Percentiles rank a stretch among this genome's conserved stretches.
These are phyloP conservation scores for Trichacis sp. DNA, from an alignment of 2,888 invertebrate species.

Conservation along the genomic window DNA sequence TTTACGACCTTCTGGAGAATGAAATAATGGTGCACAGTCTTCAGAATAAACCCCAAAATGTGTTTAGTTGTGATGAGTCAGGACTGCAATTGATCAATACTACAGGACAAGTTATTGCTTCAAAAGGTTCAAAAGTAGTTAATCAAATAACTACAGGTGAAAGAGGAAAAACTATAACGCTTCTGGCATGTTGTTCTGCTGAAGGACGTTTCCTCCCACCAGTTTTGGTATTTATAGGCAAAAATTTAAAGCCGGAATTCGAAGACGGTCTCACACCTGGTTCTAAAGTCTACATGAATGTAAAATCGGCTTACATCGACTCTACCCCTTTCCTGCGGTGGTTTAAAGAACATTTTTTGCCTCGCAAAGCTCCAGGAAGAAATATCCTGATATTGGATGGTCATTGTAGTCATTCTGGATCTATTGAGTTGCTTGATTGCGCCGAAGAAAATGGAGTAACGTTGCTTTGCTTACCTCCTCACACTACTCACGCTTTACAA, in stretches of 20 bases:
- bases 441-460: constrained; percentile 49
- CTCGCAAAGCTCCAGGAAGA: constrained; percentile 50
- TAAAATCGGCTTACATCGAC: constrained; percentile 52
- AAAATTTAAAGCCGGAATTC: constrained; percentile 49
- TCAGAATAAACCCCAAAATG: background rate
- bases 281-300: constrained; percentile 45
- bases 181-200: constrained; percentile 60
- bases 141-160: constrained; percentile 46
- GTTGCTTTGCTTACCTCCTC: constrained; percentile 51
- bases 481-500: constrained; percentile 52
- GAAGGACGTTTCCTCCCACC: constrained; percentile 54
- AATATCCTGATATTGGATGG: constrained; percentile 54
- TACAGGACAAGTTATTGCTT: constrained; percentile 43
- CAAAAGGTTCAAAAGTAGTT: constrained; percentile 45
- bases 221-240: constrained; percentile 51
- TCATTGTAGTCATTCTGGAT: constrained; percentile 49
- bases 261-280: constrained; percentile 46
- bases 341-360: constrained; percentile 53
- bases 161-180: constrained; percentile 54
- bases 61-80: background rate
- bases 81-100: background rate
- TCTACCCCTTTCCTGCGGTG: constrained; percentile 47
- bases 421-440: constrained; percentile 42
- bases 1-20: background rate
- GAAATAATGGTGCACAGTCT: background rate